Evolutionary conservation across 2,797 vertebrate genomes (phyloP), one percentile per base, ranked within the genome.

Genomic region (Aldrovandia affinis): DNA sequence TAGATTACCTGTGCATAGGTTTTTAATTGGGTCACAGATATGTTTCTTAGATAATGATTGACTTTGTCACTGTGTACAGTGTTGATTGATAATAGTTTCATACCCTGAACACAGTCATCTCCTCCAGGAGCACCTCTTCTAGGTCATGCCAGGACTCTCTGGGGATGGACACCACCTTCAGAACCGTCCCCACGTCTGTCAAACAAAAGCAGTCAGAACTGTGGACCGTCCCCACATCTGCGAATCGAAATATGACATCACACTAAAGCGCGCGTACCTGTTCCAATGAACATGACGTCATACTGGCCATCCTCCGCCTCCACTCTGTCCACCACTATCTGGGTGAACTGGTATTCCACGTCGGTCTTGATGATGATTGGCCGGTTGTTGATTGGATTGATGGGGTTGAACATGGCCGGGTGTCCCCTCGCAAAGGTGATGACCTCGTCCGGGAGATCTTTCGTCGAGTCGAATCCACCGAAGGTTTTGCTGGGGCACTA

Each of bases 231-330:
- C 59, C n/a, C 22, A 25, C 36, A 70, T 8, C 5, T 7, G 18
- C 10, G 63, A 30, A 28, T 68, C n/a, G n/a, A n/a, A n/a, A n/a
- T n/a, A n/a, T n/a, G n/a, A 28, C 30, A 4, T 68, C 30, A 33
- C 3, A 12, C 30, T 3, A 10, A 14, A 2, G 30, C 14, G 63
- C 18, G 5, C 47, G 61, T 25, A 97, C 98, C 98, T 96, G 98
- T 99, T 91, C 98, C 98, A 6, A 99, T 99, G 93, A 99, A 99
- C 98, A 99, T 98, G 91, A 99, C 98, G 20, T 99, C 98, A 1
- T 99, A 99, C 30, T 99, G 98, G n/a, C 98, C 98, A 6, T 99
- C 98, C 88, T 99, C 98, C 7, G 98, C 98, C 28, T 99, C 98
- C 6, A 99, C 98, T 78, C 97, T 93, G 91, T 99, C 98, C 70